These are phyloP conservation scores for Drosophila nigrodunni DNA, from an alignment of 1,140 invertebrate genomes.

Conservation along the genomic window DNA sequence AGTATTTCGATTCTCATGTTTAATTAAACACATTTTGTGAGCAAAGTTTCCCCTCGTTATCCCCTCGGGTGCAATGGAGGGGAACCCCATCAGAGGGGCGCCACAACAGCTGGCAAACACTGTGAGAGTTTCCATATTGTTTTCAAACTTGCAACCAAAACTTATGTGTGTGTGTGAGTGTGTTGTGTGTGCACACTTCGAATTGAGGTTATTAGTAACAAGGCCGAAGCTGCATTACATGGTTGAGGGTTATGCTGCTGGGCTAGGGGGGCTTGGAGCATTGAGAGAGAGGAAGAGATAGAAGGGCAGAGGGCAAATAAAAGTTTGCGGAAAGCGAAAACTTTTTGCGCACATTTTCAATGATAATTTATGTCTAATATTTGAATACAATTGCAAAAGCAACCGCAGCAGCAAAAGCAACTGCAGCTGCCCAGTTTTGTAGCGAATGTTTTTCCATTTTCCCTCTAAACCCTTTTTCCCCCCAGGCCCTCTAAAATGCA, in stretches of 20 bases:
- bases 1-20: conserved; percentile 1
- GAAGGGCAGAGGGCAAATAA: conserved; percentile 7
- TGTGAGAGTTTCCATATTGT: conserved; percentile 49
- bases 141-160: conserved; percentile 36
- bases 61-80: conserved; percentile 11
- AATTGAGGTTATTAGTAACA: conserved; percentile 83
- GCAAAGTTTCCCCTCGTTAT: not conserved
- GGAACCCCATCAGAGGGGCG: not conserved
- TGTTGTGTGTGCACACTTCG: conserved; percentile 46
- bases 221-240: conserved; percentile 60
- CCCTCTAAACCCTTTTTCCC: not conserved
- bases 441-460: conserved; percentile 31
- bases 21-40: conserved; percentile 6
- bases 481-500: not conserved
- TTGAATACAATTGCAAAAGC: conserved; percentile 72
- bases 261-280: not conserved
- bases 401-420: conserved; percentile 21
- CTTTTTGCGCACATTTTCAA: conserved; percentile 56
- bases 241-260: conserved; percentile 1
- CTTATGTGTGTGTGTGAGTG: conserved; percentile 23
- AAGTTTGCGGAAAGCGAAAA: conserved; percentile 60
- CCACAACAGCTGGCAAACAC: conserved; percentile 17
- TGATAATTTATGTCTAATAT: conserved; percentile 76
- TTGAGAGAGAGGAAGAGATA: not conserved
- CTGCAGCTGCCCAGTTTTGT: conserved; percentile 40